Evolutionary conservation across 2,113 vertebrate species (phyloP), one percentile per base, ranked within the genome.

Genomic region (rat (Rattus norvegicus)): DNA sequence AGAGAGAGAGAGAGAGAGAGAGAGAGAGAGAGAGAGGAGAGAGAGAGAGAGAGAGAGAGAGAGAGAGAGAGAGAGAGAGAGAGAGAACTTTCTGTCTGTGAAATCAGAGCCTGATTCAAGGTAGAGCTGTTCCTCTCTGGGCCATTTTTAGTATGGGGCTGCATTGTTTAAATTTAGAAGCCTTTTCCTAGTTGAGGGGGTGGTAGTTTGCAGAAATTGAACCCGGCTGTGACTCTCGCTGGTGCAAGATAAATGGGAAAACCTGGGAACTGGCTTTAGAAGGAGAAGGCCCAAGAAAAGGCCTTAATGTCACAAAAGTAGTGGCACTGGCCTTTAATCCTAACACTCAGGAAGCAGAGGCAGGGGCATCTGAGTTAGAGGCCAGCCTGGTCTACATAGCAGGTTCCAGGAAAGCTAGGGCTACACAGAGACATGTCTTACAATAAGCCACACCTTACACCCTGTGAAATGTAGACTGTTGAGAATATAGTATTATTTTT

Each of bases 91-190:
- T 5, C 56, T 97, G 85, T 91, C 88, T 93, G 96, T 96, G 95
- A 97, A 97, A 96, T 92, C 63, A 70, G 80, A 80, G 77, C 76
- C 67, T 28, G 75, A n/a, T 69, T 65, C 76, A 84, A 97, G 95
- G 92, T 95, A 92, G 19, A 13, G 52, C 69, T 86, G 56, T 88
- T 93, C 84, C 59, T 89, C 92, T 92, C 79, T 84, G 72, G 80
- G 63, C 91, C 95, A 89, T 95, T 97, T 97, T 98, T 96, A 98
- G 95, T 97, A 89, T 90, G 61, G 52, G 87, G 91, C 72, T 76
- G 39, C 72, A 30, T 69, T 52, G 86, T 96, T 95, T 98, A 97
- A 97, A 97, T 98, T 97, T 97, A 96, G 95, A 95, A 87, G 67
- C 36, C 30, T 76, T 79, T 52, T 47, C 47, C 77, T 43, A 92